phyloP scores from a whole-genome alignment of 2,797 vertebrate species.

The Sciaenops ocellatus region DNA sequence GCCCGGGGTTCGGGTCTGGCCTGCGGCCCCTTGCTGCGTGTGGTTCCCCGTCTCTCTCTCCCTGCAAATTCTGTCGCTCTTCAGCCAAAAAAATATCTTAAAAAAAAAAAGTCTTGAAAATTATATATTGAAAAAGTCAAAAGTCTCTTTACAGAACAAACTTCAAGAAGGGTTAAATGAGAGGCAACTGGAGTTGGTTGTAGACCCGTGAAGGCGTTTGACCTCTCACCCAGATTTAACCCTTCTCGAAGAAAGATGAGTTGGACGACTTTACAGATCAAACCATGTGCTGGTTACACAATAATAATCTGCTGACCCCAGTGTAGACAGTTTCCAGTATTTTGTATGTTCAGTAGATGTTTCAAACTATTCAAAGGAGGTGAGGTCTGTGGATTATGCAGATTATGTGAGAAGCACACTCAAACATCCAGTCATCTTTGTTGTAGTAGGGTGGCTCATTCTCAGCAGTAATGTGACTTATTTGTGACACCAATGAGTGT shows the following conservation, averaged over 20 bases:
- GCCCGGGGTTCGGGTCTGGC: too few species aligned
- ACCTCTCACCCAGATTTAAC: too few species aligned
- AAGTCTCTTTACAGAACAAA: conserved; percentile 6
- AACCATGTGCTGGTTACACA: neutral
- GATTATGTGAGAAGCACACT: neutral
- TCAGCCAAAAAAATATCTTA: too few species aligned
- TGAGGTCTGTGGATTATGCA: neutral
- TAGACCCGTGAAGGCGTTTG: too few species aligned
- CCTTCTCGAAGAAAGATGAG: too few species aligned
- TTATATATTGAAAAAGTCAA: neutral
- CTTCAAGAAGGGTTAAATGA: too few species aligned
- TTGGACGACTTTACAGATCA: neutral
- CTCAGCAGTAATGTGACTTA: conserved; percentile 6
- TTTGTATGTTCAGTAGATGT: neutral
- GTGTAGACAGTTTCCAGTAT: neutral
- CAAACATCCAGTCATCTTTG: neutral
- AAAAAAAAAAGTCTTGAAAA: neutral
- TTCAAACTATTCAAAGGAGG: neutral
- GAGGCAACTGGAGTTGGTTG: too few species aligned
- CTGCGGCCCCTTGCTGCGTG: too few species aligned
- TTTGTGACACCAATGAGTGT: neutral
- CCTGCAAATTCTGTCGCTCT: too few species aligned
- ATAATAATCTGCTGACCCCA: neutral
- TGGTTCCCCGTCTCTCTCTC: too few species aligned
- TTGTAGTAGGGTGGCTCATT: neutral